Percentiles rank a stretch among this genome's conserved stretches.
These are phyloP conservation scores for Conus betulinus DNA, from an alignment of 1,140 invertebrate species.

Conservation along the genomic window DNA sequence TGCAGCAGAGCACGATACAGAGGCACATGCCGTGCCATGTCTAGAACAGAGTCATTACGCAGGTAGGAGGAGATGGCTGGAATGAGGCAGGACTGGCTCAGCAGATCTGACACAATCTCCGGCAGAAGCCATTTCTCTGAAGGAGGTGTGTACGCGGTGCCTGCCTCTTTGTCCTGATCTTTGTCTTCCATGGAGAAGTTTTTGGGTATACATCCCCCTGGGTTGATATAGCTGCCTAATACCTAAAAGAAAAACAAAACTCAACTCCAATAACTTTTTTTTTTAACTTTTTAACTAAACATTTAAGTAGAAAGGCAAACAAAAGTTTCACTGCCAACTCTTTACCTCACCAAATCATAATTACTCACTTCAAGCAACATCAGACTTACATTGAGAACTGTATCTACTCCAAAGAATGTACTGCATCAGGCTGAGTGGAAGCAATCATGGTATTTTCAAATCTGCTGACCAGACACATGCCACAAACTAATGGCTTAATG, in stretches of 20 bases:
- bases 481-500: too few species aligned
- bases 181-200: slow-evolving; percentile 49
- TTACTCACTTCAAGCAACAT: too few species aligned
- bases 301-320: too few species aligned
- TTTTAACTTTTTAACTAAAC: too few species aligned
- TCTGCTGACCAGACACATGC: too few species aligned
- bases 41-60: slow-evolving; percentile 95
- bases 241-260: slow-evolving; percentile 76
- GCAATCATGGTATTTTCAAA: too few species aligned
- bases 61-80: slow-evolving; percentile 93
- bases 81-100: slow-evolving; percentile 89
- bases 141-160: slow-evolving; percentile 39
- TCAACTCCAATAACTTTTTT: too few species aligned
- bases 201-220: slow-evolving; percentile 76
- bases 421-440: too few species aligned
- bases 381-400: too few species aligned
- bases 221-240: slow-evolving; percentile 90
- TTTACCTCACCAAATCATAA: too few species aligned
- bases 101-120: slow-evolving; percentile 83
- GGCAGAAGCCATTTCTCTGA: slow-evolving; percentile 63
- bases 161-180: background rate
- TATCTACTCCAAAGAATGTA: too few species aligned
- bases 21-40: slow-evolving; percentile 95
- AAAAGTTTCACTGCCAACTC: too few species aligned
- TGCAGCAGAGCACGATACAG: slow-evolving; percentile 90